Evolutionary conservation across 2,888 invertebrate genomes (phyloP).

Genomic region (Hirtodrosophila histrioides): DNA sequence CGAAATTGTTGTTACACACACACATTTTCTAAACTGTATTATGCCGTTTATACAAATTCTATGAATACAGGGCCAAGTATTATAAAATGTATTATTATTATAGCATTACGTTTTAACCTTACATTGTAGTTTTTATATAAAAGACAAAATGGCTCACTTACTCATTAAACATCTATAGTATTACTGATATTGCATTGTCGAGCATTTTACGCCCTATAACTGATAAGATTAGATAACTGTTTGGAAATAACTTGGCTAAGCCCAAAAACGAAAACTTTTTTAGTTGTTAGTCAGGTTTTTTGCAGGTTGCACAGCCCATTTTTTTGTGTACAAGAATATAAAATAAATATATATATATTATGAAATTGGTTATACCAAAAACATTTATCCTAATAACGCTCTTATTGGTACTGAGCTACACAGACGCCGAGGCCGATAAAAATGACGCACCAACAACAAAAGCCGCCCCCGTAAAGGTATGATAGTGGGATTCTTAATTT

Average conservation of each 20-base stretch:
- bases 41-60: too few relatives aligned
- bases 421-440: constrained; percentile 4
- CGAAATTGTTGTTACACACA: too few relatives aligned
- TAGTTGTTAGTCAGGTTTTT: constrained; percentile 43
- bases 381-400: constrained; percentile 15
- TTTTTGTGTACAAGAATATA: constrained; percentile 2
- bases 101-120: background rate
- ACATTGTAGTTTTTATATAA: background rate
- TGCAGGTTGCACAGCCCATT: constrained; percentile 7
- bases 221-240: constrained; percentile 55
- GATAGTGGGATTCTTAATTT: constrained; percentile 8
- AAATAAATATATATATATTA: constrained; percentile 9
- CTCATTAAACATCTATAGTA: too few relatives aligned
- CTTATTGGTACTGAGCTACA: constrained; percentile 10
- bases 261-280: constrained; percentile 15
- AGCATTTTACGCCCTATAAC: constrained; percentile 12
- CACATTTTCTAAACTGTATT: too few relatives aligned
- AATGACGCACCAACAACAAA: constrained; percentile 8
- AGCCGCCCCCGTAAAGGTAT: constrained; percentile 18
- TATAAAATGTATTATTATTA: too few relatives aligned
- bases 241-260: constrained; percentile 28
- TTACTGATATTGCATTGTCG: constrained; percentile 7
- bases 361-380: constrained; percentile 15
- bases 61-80: too few relatives aligned
- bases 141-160: too few relatives aligned